These are phyloP conservation scores for Physella acuta DNA, from an alignment of 1,140 invertebrate species.

Conservation along the genomic window DNA sequence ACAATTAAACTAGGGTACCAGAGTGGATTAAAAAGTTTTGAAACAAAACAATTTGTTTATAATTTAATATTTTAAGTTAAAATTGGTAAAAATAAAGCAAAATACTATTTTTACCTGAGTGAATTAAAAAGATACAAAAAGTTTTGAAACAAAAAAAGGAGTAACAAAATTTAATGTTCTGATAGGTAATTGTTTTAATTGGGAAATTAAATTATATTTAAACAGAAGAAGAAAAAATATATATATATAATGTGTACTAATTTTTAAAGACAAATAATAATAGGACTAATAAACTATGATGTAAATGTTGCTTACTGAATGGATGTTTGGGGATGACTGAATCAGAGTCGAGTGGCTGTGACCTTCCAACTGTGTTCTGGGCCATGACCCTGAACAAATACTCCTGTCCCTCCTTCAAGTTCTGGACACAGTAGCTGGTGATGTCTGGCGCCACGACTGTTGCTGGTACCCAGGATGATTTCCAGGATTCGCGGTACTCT, in stretches of 20 bases:
- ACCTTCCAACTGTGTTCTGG: conserved; percentile 93
- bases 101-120: no score
- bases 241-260: background rate
- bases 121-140: no score
- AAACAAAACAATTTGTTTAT: no score
- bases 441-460: conserved; percentile 38
- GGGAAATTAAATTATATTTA: no score
- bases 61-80: no score
- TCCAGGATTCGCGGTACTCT: conserved; percentile 73
- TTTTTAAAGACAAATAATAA: background rate
- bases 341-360: conserved; percentile 82
- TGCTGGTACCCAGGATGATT: conserved; percentile 43
- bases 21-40: no score
- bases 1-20: no score
- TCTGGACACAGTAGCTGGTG: conserved; percentile 38
- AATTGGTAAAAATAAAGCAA: no score
- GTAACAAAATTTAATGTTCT: no score
- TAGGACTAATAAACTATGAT: background rate
- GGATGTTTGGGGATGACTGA: conserved; percentile 69
- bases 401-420: conserved; percentile 82
- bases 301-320: conserved; percentile 34
- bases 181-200: no score
- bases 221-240: background rate
- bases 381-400: conserved; percentile 95
- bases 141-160: no score